Evolutionary conservation across 2,113 vertebrate genomes (phyloP).

Genomic region (Beaufortia kweichowensis): DNA sequence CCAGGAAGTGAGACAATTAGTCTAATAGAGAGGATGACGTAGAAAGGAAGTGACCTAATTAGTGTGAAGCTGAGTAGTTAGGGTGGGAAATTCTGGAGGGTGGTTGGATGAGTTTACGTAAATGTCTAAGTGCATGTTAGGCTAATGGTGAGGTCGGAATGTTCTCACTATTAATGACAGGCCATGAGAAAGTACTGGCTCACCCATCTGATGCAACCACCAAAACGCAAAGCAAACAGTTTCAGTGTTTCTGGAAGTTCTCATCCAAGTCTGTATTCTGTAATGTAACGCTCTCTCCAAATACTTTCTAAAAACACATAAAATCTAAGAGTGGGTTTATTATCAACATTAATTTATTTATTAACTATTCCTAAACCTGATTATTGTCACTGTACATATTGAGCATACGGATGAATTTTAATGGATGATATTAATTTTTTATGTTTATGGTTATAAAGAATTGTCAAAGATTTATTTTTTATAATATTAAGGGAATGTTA

Average conservation of each 20-base stretch:
- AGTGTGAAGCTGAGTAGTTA: constrained; percentile 16
- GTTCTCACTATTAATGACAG: constrained; percentile 12
- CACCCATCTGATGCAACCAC: constrained; percentile 6
- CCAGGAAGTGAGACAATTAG: constrained; percentile 45
- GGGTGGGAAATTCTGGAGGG: background rate
- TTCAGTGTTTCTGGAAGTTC: background rate
- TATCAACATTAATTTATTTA: no score
- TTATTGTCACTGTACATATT: no score
- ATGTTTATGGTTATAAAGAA: no score
- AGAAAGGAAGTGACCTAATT: constrained; percentile 38
- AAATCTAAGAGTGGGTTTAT: no score
- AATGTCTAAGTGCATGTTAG: constrained; percentile 5
- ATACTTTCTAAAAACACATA: background rate
- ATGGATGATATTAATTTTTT: no score
- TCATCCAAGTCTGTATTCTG: background rate
- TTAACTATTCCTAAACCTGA: no score
- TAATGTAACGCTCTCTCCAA: background rate
- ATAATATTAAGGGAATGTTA: no score
- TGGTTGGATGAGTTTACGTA: background rate
- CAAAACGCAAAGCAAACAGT: background rate
- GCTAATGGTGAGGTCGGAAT: constrained; percentile 5
- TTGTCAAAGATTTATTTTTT: no score
- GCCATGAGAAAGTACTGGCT: constrained; percentile 34
- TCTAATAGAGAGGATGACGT: constrained; percentile 44
- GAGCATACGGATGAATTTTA: no score